These are phyloP conservation scores for Smutsia gigantea DNA, from an alignment of 2,797 vertebrate genomes.

Conservation along the genomic window DNA sequence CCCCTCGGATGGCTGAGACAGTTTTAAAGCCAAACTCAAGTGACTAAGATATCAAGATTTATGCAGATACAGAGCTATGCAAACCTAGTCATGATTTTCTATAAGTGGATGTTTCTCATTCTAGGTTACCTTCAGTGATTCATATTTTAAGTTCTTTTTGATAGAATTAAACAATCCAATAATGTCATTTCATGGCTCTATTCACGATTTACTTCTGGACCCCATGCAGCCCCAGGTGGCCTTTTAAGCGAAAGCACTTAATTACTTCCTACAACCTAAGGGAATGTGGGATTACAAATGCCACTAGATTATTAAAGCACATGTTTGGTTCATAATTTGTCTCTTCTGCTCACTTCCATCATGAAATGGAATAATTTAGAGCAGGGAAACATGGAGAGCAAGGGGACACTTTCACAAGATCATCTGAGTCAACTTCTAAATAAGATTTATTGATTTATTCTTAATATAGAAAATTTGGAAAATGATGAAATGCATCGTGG, in stretches of 20 bases:
- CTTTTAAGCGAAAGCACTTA: slow-evolving; percentile 74
- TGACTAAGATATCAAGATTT: slow-evolving; percentile 3
- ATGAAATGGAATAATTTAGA: not conserved
- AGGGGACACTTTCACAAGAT: not conserved
- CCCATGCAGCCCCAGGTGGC: slow-evolving; percentile 63
- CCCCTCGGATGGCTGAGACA: not conserved
- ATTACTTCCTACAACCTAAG: slow-evolving; percentile 75
- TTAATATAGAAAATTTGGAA: slow-evolving; percentile 31
- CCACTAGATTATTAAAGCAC: slow-evolving; percentile 53
- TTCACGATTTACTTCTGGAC: slow-evolving; percentile 71
- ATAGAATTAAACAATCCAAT: slow-evolving; percentile 66
- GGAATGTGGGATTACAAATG: slow-evolving; percentile 71
- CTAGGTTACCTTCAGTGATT: slow-evolving; percentile 30
- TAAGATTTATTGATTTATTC: slow-evolving; percentile 43
- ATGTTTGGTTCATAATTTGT: slow-evolving; percentile 65
- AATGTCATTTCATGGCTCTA: slow-evolving; percentile 65
- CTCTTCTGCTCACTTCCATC: slow-evolving; percentile 59
- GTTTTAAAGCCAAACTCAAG: not conserved
- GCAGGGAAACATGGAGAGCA: not conserved
- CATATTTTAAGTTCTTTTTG: slow-evolving; percentile 66
- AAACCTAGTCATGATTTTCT: slow-evolving; percentile 21
- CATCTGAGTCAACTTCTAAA: slow-evolving; percentile 20
- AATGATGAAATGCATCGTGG: not conserved
- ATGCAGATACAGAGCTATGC: not conserved
- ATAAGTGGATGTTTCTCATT: slow-evolving; percentile 49